Percentiles rank a stretch among this genome's conserved stretches.
These are phyloP conservation scores for Mormyrops attenuatus DNA, from an alignment of 2,797 vertebrate species.

Conservation along the genomic window DNA sequence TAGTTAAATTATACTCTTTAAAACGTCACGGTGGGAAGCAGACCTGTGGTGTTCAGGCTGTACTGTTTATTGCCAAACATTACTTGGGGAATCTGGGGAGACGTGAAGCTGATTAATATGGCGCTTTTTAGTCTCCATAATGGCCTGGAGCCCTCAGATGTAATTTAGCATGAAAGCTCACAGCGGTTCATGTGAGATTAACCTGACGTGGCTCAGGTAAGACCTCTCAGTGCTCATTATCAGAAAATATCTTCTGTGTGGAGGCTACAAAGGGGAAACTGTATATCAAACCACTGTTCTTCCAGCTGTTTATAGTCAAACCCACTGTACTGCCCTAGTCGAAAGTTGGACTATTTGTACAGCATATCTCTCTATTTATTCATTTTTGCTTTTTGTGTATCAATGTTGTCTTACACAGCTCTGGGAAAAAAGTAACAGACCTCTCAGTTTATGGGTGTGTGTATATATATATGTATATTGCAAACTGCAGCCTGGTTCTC, in stretches of 20 bases:
- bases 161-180: constrained; percentile 13
- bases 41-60: neutral
- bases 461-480: neutral
- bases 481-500: neutral
- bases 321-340: neutral
- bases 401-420: neutral
- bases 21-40: neutral
- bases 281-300: neutral
- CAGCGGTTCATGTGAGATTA: neutral
- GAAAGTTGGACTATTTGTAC: neutral
- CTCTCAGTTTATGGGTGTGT: neutral
- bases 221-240: neutral
- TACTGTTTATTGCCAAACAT: neutral
- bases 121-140: neutral
- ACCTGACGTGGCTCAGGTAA: neutral
- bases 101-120: neutral
- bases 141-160: neutral
- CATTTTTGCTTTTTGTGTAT: neutral
- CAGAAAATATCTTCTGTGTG: neutral
- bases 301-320: neutral
- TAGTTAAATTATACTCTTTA: constrained; percentile 8
- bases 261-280: neutral
- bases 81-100: neutral
- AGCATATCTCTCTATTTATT: neutral
- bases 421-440: neutral